phyloP scores from a whole-genome alignment of 2,888 invertebrate species.

The Chironomus riparius region DNA sequence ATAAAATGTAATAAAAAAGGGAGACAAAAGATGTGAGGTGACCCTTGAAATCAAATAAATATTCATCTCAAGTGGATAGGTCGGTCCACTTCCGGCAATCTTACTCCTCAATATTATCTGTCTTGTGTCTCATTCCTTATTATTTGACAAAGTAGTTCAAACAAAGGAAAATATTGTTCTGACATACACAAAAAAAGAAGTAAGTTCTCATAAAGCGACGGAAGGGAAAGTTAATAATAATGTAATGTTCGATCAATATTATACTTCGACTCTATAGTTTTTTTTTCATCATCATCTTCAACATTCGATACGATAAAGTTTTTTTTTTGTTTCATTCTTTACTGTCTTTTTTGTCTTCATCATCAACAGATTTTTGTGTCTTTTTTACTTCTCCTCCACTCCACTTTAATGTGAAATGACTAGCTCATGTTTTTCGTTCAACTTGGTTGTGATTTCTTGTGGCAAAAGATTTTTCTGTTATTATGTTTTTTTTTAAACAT shows the following conservation, averaged over 20 bases:
- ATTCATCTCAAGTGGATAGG: background rate
- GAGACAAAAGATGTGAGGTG: background rate
- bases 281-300: background rate
- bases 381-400: background rate
- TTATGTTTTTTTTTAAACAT: no score
- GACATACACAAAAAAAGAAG: background rate
- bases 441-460: no score
- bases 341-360: background rate
- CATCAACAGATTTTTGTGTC: slow-evolving; percentile 9
- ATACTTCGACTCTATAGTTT: background rate
- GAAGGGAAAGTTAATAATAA: slow-evolving; percentile 11
- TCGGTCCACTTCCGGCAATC: background rate
- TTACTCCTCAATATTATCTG: no score
- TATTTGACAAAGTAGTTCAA: background rate
- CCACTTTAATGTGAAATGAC: background rate
- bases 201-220: background rate
- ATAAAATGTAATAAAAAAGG: background rate
- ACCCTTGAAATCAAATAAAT: slow-evolving; percentile 22
- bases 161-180: background rate
- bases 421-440: background rate
- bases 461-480: no score
- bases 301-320: background rate
- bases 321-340: background rate
- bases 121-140: background rate
- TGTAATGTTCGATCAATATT: slow-evolving; percentile 1